A percentile compares a stretch with the other conserved stretches of the same genome.
phyloP scores from a whole-genome alignment of 2,113 vertebrate genomes.

The Coptodon bakossiorum region DNA sequence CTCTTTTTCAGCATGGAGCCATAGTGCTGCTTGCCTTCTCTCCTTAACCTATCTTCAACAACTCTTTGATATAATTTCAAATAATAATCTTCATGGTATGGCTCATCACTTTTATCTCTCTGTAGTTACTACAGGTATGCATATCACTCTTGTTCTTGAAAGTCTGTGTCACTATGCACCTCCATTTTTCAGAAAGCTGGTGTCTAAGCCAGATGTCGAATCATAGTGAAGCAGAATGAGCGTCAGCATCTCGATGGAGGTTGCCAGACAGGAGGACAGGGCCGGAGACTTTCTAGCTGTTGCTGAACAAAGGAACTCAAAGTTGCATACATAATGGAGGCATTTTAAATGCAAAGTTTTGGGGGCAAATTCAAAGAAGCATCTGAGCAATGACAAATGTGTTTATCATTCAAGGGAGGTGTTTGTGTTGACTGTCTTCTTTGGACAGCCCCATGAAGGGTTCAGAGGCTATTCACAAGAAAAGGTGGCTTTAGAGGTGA shows the following conservation, averaged over 20 bases:
- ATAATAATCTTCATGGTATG: neutral
- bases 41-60: neutral
- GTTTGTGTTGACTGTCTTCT: neutral
- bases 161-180: neutral
- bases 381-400: neutral
- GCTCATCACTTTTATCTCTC: neutral
- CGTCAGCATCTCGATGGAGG: neutral
- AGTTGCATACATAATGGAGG: neutral
- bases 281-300: neutral
- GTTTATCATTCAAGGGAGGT: neutral
- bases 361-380: neutral
- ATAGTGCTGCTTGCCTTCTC: neutral
- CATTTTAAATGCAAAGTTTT: neutral
- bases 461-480: neutral
- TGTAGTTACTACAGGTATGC: neutral
- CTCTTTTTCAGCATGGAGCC: neutral
- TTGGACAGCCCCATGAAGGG: neutral
- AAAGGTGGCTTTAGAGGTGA: neutral
- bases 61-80: neutral
- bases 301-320: neutral
- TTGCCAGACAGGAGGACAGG: neutral
- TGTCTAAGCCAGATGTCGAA: neutral
- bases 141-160: neutral
- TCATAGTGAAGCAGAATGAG: neutral
- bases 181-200: neutral